These are phyloP conservation scores for Glaucomys volans DNA, from an alignment of 2,113 vertebrate species.

Conservation along the genomic window DNA sequence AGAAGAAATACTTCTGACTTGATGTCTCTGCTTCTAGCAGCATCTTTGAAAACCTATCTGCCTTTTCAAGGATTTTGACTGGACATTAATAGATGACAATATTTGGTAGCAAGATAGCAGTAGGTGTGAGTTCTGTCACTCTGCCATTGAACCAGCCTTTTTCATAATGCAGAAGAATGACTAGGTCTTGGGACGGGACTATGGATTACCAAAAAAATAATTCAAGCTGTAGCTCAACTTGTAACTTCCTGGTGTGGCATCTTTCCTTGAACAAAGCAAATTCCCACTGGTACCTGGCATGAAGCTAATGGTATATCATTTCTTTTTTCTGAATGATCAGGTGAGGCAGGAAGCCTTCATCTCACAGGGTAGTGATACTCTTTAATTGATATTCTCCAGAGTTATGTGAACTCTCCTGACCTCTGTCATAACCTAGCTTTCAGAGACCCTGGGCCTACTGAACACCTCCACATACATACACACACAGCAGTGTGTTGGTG, in stretches of 20 bases:
- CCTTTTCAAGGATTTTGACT: neutral
- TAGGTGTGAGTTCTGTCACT: neutral
- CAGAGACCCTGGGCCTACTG: no score
- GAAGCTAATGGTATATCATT: neutral
- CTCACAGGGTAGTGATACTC: neutral
- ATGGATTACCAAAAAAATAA: constrained; percentile 13
- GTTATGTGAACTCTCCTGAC: neutral
- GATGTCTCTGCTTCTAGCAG: neutral
- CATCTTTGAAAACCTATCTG: neutral
- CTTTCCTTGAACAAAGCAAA: neutral
- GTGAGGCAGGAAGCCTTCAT: neutral
- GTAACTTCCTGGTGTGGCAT: neutral
- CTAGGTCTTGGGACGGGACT: neutral
- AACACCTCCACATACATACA: no score
- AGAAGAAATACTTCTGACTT: neutral
- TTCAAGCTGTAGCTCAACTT: neutral
- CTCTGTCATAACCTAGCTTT: neutral
- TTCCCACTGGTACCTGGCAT: neutral
- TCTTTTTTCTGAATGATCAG: neutral
- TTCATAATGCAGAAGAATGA: neutral
- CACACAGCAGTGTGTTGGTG: neutral
- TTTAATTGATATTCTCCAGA: neutral
- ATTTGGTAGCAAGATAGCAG: neutral
- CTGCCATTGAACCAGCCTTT: neutral
- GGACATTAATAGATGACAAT: neutral